A percentile compares a stretch with the other conserved stretches of the same genome.
Evolutionary conservation across 2,888 invertebrate species (phyloP).

Genomic region (Eupithecia inturbata): DNA sequence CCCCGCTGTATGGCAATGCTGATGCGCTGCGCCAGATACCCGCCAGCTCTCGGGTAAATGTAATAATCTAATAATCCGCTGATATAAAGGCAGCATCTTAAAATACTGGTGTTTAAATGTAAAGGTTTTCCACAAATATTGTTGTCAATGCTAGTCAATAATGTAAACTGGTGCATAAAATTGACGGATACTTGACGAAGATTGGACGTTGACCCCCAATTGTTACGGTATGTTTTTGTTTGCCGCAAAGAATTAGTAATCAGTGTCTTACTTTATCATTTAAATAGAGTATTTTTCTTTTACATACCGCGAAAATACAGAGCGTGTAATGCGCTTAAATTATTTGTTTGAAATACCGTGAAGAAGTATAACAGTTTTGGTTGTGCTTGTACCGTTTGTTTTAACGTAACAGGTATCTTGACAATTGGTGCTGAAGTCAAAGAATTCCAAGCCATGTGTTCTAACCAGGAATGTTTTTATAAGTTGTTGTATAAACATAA

Average conservation of each 20-base stretch:
- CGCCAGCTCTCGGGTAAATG: too few species aligned
- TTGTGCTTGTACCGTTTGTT: conserved; percentile 37
- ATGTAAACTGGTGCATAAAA: conserved; percentile 77
- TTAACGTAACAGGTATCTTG: not conserved
- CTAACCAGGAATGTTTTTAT: not conserved
- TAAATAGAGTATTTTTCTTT: not conserved
- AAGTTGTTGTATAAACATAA: not conserved
- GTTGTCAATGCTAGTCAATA: not conserved
- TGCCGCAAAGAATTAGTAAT: conserved; percentile 64
- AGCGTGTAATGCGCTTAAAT: conserved; percentile 44
- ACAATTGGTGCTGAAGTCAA: not conserved
- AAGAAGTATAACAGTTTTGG: conserved; percentile 41
- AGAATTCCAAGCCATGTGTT: not conserved
- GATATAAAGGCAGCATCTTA: not conserved
- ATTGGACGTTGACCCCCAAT: conserved; percentile 68
- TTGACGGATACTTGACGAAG: conserved; percentile 44
- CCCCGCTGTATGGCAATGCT: too few species aligned
- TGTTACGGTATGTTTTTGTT: conserved; percentile 66
- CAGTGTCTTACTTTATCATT: conserved; percentile 43
- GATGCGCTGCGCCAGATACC: too few species aligned
- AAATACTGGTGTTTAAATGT: not conserved
- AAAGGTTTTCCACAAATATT: not conserved
- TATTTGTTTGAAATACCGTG: conserved; percentile 33
- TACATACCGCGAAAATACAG: conserved; percentile 25
- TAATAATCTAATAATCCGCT: too few species aligned